A percentile compares a stretch with the other conserved stretches of the same genome.
Evolutionary conservation across 2,888 invertebrate genomes (phyloP).

Genomic region (Phyllotreta striolata): DNA sequence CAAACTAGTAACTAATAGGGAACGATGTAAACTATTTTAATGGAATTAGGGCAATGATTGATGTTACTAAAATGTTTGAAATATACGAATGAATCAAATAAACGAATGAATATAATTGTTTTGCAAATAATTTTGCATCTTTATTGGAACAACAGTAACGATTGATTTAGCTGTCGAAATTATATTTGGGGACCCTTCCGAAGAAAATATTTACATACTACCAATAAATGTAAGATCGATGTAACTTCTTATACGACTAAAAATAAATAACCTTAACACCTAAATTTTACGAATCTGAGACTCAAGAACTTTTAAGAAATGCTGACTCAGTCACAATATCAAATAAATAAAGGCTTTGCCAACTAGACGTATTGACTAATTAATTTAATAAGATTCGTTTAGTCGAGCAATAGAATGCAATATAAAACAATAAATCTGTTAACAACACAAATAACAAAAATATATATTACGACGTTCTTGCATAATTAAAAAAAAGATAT

Average conservation of each 20-base stretch:
- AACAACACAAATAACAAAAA: constrained; percentile 58
- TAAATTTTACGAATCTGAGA: constrained; percentile 35
- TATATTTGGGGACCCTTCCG: no score
- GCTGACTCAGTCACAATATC: constrained; percentile 41
- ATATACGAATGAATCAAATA: no score
- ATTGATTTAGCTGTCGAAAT: no score
- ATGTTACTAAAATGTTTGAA: no score
- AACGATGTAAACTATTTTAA: no score
- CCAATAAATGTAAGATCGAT: no score
- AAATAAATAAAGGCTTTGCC: constrained; percentile 40
- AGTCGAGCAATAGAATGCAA: constrained; percentile 39
- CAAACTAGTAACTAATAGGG: constrained; percentile 24
- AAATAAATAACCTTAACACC: constrained; percentile 29
- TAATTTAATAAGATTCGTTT: constrained; percentile 3
- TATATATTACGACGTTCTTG: constrained; percentile 43
- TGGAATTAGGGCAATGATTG: no score
- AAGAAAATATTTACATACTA: no score
- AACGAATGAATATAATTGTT: no score
- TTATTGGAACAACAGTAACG: no score
- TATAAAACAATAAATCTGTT: constrained; percentile 42
- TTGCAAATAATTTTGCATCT: no score
- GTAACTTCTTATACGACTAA: background rate
- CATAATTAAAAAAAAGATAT: constrained; percentile 41
- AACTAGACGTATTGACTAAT: constrained; percentile 32
- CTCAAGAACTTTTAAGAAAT: constrained; percentile 22